Percentiles rank a stretch among this genome's conserved stretches.
Evolutionary conservation across 2,888 invertebrate species (phyloP).

Genomic region (Idaea aversata): DNA sequence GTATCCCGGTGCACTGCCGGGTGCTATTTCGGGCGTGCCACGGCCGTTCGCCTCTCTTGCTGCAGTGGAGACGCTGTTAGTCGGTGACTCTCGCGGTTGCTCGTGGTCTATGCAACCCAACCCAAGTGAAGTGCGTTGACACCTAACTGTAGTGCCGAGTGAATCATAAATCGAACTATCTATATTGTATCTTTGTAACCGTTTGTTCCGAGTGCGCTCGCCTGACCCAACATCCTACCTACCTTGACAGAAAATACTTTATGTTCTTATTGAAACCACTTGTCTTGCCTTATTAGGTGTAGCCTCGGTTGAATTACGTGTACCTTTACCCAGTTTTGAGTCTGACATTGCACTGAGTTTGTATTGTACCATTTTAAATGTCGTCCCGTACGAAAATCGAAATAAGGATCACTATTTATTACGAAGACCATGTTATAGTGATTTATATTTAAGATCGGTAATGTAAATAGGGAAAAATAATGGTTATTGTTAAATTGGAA

Average conservation of each 20-base stretch:
- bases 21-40: conserved; percentile 72
- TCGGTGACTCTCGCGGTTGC: conserved; percentile 56
- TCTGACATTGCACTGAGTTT: conserved; percentile 49
- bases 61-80: conserved; percentile 63
- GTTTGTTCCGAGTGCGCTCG: conserved; percentile 68
- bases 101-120: conserved; percentile 49
- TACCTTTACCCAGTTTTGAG: conserved; percentile 70
- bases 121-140: conserved; percentile 75
- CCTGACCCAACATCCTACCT: conserved; percentile 49
- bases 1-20: conserved; percentile 73
- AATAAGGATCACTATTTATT: conserved; percentile 85
- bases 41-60: conserved; percentile 68
- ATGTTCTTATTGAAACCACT: conserved; percentile 62
- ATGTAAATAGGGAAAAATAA: conserved; percentile 19
- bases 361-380: conserved; percentile 67
- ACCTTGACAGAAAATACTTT: conserved; percentile 68
- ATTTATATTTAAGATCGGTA: conserved; percentile 78
- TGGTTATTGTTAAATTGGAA: conserved; percentile 12
- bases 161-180: conserved; percentile 66
- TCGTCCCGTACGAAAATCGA: conserved; percentile 83
- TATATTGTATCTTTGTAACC: conserved; percentile 53
- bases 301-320: conserved; percentile 66
- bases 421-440: conserved; percentile 83
- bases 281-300: conserved; percentile 71
- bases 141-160: conserved; percentile 67